Evolutionary conservation across 2,113 vertebrate species (phyloP).

Genomic region (Rhinopomastus cyanomelas): DNA sequence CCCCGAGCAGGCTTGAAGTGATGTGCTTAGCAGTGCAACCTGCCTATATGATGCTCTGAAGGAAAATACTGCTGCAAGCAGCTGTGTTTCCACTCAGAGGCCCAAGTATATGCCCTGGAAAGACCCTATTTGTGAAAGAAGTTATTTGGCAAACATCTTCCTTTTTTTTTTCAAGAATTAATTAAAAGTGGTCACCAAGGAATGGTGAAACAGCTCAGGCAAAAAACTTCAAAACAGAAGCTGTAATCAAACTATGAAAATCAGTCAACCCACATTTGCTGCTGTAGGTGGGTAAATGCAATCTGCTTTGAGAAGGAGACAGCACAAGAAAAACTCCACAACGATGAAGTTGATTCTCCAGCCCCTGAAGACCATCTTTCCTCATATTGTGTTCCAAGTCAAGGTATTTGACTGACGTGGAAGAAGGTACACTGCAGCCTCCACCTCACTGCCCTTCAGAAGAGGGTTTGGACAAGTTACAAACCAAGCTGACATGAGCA

Average conservation of each 20-base stretch:
- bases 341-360: not conserved
- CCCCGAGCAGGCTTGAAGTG: not conserved
- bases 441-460: not conserved
- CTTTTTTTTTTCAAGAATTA: not conserved
- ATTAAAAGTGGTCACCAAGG: conserved; percentile 4
- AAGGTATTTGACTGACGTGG: not conserved
- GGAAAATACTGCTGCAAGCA: not conserved
- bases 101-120: not conserved
- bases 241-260: conserved; percentile 6
- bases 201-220: not conserved
- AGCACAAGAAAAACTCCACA: not conserved
- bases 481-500: not conserved
- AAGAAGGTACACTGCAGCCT: not conserved
- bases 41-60: not conserved
- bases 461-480: not conserved
- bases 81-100: not conserved
- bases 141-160: not conserved
- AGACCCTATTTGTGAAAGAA: not conserved
- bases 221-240: not conserved
- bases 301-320: not conserved
- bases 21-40: not conserved
- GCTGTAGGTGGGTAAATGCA: not conserved
- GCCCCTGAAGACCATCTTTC: not conserved
- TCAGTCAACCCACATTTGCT: not conserved
- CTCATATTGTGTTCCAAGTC: not conserved